Evolutionary conservation across 2,888 invertebrate species (phyloP).

Genomic region (Lymantria monacha): DNA sequence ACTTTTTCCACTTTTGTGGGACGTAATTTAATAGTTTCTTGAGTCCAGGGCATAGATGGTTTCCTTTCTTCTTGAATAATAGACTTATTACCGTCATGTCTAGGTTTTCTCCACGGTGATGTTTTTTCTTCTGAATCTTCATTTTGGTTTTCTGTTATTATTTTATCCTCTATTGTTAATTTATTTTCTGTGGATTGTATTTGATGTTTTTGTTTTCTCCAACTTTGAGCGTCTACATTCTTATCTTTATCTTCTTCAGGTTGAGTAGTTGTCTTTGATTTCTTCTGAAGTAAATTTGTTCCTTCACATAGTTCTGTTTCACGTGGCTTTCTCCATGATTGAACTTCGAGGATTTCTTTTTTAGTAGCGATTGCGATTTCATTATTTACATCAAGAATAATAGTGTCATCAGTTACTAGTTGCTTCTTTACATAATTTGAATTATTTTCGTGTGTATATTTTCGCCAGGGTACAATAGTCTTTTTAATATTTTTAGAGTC

Average conservation of each 20-base stretch:
- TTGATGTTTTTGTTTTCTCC: not conserved
- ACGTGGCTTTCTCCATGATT: slow-evolving; percentile 54
- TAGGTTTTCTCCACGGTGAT: slow-evolving; percentile 27
- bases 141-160: slow-evolving; percentile 11
- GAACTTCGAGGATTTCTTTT: slow-evolving; percentile 30
- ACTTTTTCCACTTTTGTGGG: slow-evolving; percentile 83
- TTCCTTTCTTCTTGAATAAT: slow-evolving; percentile 40
- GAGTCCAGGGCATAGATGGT: slow-evolving; percentile 80
- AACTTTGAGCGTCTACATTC: slow-evolving; percentile 18
- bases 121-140: slow-evolving; percentile 22
- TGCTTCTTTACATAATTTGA: slow-evolving; percentile 27
- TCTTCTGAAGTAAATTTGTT: not conserved
- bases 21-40: slow-evolving; percentile 84
- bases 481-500: slow-evolving; percentile 47
- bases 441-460: slow-evolving; percentile 25
- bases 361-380: slow-evolving; percentile 23
- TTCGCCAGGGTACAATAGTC: slow-evolving; percentile 63
- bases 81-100: slow-evolving; percentile 31
- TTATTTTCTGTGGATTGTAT: slow-evolving; percentile 6
- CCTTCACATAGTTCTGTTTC: slow-evolving; percentile 16
- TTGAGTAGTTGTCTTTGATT: not conserved
- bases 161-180: slow-evolving; percentile 15
- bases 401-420: slow-evolving; percentile 33
- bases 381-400: slow-evolving; percentile 22
- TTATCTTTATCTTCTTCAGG: slow-evolving; percentile 11